These are phyloP conservation scores for Neomorphus geoffroyi DNA, from an alignment of 2,797 vertebrate genomes.

Conservation along the genomic window DNA sequence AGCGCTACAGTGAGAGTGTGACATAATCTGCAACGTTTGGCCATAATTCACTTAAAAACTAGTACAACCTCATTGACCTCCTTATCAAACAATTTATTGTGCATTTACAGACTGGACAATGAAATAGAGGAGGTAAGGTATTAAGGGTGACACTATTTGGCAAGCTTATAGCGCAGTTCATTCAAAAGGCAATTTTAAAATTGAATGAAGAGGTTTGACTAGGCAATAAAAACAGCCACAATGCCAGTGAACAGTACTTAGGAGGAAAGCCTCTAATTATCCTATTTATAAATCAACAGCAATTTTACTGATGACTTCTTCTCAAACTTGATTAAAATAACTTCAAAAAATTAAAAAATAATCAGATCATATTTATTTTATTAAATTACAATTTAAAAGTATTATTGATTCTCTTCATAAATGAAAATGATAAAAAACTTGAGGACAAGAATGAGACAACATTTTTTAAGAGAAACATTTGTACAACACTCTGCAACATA, in stretches of 20 bases:
- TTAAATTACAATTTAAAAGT: slow-evolving; percentile 72
- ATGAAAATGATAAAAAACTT: slow-evolving; percentile 78
- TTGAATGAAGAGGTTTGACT: slow-evolving; percentile 95
- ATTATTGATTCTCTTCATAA: slow-evolving; percentile 73
- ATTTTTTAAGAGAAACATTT: slow-evolving; percentile 81
- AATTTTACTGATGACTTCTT: slow-evolving; percentile 93
- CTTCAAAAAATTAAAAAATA: slow-evolving; percentile 83
- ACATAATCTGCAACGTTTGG: slow-evolving; percentile 68
- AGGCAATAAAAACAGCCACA: slow-evolving; percentile 91
- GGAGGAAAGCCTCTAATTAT: slow-evolving; percentile 89
- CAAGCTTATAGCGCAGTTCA: slow-evolving; percentile 85
- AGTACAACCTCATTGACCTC: slow-evolving; percentile 79
- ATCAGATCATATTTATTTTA: slow-evolving; percentile 82
- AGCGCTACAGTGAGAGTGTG: slow-evolving; percentile 7
- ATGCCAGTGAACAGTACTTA: slow-evolving; percentile 84
- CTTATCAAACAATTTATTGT: slow-evolving; percentile 84
- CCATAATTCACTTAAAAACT: slow-evolving; percentile 80
- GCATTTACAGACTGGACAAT: slow-evolving; percentile 78
- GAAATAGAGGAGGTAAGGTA: slow-evolving; percentile 84
- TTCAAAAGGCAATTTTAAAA: slow-evolving; percentile 99
- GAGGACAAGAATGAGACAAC: slow-evolving; percentile 76
- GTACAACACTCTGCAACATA: slow-evolving; percentile 77
- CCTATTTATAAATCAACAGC: slow-evolving; percentile 97
- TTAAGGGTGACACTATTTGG: slow-evolving; percentile 84
- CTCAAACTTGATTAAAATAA: slow-evolving; percentile 91